Evolutionary conservation across 2,797 vertebrate species (phyloP).

Genomic region (Urophycis tenuis): DNA sequence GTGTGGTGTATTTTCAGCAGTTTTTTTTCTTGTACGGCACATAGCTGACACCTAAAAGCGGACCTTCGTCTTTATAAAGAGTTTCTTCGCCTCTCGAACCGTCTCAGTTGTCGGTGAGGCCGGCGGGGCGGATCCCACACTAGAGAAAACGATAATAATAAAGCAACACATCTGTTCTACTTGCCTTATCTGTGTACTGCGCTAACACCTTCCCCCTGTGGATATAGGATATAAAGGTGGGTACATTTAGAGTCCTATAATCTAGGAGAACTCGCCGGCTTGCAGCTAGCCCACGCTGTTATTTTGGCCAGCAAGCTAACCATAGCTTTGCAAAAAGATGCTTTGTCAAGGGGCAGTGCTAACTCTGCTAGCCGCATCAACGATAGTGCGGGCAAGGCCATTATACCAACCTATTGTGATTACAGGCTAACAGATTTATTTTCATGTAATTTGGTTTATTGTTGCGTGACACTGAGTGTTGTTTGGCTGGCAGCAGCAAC

Average conservation of each 20-base stretch:
- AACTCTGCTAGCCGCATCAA: constrained; percentile 17
- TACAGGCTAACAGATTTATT: constrained; percentile 14
- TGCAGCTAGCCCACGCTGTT: constrained; percentile 51
- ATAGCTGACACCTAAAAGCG: constrained; percentile 39
- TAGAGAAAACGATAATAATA: constrained; percentile 39
- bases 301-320: constrained; percentile 38
- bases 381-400: constrained; percentile 47
- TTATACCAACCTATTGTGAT: constrained; percentile 38
- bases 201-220: constrained; percentile 60
- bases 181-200: constrained; percentile 50
- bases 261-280: constrained; percentile 26
- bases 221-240: constrained; percentile 69
- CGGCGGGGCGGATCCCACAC: constrained; percentile 76
- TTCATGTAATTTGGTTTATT: not conserved
- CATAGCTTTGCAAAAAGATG: constrained; percentile 40
- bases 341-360: constrained; percentile 51
- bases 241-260: constrained; percentile 30
- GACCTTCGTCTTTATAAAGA: constrained; percentile 70
- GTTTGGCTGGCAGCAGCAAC: not conserved
- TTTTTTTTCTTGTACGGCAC: constrained; percentile 44
- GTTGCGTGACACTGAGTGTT: not conserved
- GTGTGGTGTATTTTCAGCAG: not conserved
- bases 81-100: constrained; percentile 57
- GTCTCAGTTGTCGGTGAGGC: constrained; percentile 81
- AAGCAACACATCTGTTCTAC: constrained; percentile 63